Percentiles rank a stretch among this genome's conserved stretches.
These are phyloP conservation scores for Panthera uncia DNA, from an alignment of 2,113 vertebrate genomes.

Conservation along the genomic window DNA sequence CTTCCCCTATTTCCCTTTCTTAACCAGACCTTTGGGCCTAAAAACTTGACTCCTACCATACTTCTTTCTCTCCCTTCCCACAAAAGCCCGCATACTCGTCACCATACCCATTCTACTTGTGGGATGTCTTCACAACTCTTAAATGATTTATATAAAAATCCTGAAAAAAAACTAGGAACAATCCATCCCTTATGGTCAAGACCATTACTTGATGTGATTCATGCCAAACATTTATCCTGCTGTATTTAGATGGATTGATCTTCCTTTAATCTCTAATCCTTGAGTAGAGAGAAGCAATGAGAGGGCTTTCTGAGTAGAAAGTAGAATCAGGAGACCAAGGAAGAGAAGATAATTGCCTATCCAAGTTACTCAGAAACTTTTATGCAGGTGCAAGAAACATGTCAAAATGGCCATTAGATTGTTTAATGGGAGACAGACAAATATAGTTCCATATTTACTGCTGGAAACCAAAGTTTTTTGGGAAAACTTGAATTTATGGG, in stretches of 20 bases:
- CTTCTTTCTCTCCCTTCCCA: not conserved
- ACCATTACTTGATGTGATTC: not conserved
- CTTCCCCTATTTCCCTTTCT: not conserved
- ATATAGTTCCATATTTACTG: conserved; percentile 78
- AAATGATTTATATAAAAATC: not conserved
- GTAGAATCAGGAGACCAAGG: not conserved
- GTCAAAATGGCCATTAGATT: conserved; percentile 5
- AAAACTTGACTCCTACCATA: not conserved
- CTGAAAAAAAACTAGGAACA: not conserved
- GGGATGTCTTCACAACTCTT: not conserved
- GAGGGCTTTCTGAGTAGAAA: not conserved
- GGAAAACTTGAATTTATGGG: conserved; percentile 64
- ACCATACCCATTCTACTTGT: not conserved
- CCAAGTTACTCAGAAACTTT: not conserved
- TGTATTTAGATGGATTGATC: not conserved
- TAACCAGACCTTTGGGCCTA: not conserved
- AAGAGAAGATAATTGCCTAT: not conserved
- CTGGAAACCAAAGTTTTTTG: not conserved
- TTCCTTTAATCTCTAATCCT: not conserved
- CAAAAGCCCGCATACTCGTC: not conserved
- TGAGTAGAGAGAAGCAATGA: not conserved
- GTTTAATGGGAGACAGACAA: conserved; percentile 72
- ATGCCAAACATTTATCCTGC: not conserved
- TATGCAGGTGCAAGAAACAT: not conserved
- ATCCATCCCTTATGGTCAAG: not conserved